Percentiles rank a stretch among this genome's conserved stretches.
Evolutionary conservation across 2,113 vertebrate genomes (phyloP).

Genomic region (Budorcas taxicolor): DNA sequence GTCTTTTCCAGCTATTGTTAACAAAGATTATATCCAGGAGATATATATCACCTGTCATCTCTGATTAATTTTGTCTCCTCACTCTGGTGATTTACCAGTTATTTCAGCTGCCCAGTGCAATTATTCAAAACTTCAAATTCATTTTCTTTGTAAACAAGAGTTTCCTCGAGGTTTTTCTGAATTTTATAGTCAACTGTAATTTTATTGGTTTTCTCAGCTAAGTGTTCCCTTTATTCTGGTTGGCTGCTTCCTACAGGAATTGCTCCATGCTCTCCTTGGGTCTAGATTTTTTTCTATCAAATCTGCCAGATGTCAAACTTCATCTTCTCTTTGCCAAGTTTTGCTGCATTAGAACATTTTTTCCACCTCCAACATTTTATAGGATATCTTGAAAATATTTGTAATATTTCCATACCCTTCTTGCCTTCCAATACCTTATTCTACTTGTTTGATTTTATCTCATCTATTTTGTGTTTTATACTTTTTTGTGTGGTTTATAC

Average conservation of each 20-base stretch:
- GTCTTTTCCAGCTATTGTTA: slow-evolving; percentile 66
- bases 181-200: slow-evolving; percentile 13
- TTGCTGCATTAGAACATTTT: neutral
- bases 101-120: slow-evolving; percentile 57
- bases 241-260: neutral
- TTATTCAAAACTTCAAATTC: slow-evolving; percentile 58
- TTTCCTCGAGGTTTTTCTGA: slow-evolving; percentile 28
- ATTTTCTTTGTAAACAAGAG: slow-evolving; percentile 39
- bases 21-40: slow-evolving; percentile 59
- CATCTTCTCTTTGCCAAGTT: neutral
- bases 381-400: neutral
- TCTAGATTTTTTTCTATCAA: neutral
- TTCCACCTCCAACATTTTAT: neutral
- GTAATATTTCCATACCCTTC: neutral
- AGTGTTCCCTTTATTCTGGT: neutral
- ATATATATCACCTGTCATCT: slow-evolving; percentile 58
- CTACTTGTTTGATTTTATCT: neutral
- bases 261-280: neutral
- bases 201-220: neutral
- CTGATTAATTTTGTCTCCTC: slow-evolving; percentile 67
- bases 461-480: neutral
- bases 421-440: neutral
- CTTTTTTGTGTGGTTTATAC: neutral
- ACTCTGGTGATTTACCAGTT: slow-evolving; percentile 58
- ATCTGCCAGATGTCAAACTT: neutral